Percentiles rank a stretch among this genome's conserved stretches.
Conservation (phyloP, 2,888 invertebrate genomes). For the Cerceris ruficornis region DNA sequence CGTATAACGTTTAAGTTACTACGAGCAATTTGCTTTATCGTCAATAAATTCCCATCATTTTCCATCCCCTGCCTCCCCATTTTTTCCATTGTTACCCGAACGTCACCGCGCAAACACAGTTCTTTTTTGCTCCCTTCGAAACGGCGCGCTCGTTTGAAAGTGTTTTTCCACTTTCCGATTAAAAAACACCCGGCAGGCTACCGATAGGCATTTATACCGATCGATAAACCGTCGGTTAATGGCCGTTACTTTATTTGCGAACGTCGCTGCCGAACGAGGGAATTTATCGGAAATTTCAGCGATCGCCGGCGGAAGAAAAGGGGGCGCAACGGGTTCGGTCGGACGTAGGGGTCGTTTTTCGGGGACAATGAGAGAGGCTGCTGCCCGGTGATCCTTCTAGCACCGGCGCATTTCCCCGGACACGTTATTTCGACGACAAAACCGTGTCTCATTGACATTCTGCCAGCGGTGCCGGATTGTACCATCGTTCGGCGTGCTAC, state of each 20-base stretch:
- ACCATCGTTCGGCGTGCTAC: constrained; percentile 47
- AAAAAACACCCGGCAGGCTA: no score
- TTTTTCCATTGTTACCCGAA: not conserved
- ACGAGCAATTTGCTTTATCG: not conserved
- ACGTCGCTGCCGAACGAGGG: constrained; percentile 21
- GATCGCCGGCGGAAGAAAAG: constrained; percentile 21
- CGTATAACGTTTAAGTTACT: not conserved
- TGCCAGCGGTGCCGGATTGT: constrained; percentile 56
- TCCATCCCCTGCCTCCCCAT: not conserved
- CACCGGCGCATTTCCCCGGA: constrained; percentile 46
- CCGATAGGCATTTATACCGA: constrained; percentile 26
- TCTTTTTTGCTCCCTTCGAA: not conserved
- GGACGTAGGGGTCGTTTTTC: constrained; percentile 53
- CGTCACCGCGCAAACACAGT: not conserved
- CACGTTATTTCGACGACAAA: constrained; percentile 61
- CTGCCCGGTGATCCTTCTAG: constrained; percentile 44
- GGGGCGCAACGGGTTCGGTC: constrained; percentile 39
- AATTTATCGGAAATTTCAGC: constrained; percentile 47
- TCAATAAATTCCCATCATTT: not conserved
- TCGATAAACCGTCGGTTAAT: constrained; percentile 41
- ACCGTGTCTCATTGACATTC: constrained; percentile 63
- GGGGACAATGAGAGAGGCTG: constrained; percentile 34
- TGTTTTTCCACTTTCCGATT: no score
- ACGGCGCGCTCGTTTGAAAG: no score
- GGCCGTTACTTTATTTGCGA: constrained; percentile 17